These are phyloP conservation scores for Drosophila biarmipes DNA, from an alignment of 1,140 invertebrate genomes.

Conservation along the genomic window DNA sequence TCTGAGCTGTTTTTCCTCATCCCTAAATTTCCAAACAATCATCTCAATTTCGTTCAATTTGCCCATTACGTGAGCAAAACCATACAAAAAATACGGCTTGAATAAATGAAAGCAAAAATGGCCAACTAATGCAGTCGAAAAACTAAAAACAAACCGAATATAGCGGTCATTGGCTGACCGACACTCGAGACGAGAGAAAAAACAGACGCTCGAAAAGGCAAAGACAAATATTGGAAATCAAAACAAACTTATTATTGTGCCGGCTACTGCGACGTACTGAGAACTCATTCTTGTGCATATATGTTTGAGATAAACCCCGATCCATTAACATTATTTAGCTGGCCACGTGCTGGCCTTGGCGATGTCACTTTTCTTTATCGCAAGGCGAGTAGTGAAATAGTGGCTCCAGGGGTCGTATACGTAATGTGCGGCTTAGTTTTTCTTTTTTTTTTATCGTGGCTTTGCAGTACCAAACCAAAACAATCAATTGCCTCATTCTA, in stretches of 20 bases:
- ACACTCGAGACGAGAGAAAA: constrained; percentile 13
- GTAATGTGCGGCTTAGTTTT: constrained; percentile 44
- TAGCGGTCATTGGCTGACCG: constrained; percentile 44
- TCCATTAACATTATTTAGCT: constrained; percentile 32
- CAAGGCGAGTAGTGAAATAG: constrained; percentile 40
- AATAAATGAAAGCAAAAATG: constrained; percentile 18
- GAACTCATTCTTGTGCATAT: constrained; percentile 14
- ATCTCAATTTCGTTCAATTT: constrained; percentile 15
- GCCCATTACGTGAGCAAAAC: not conserved
- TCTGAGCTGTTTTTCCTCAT: not conserved
- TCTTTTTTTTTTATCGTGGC: constrained; percentile 37
- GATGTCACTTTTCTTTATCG: constrained; percentile 73
- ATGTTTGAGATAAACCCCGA: constrained; percentile 38
- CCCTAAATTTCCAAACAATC: constrained; percentile 4
- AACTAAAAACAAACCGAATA: constrained; percentile 40
- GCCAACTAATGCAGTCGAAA: constrained; percentile 24
- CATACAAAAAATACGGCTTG: not conserved
- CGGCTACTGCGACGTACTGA: constrained; percentile 38
- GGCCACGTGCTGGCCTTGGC: constrained; percentile 67
- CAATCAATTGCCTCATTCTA: constrained; percentile 51
- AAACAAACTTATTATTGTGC: constrained; percentile 33
- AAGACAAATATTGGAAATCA: constrained; percentile 20
- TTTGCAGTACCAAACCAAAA: constrained; percentile 24
- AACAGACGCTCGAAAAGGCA: constrained; percentile 22
- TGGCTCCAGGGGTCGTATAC: constrained; percentile 59